phyloP scores from a whole-genome alignment of 2,797 vertebrate genomes.

The Chaetodon trifasciatus region DNA sequence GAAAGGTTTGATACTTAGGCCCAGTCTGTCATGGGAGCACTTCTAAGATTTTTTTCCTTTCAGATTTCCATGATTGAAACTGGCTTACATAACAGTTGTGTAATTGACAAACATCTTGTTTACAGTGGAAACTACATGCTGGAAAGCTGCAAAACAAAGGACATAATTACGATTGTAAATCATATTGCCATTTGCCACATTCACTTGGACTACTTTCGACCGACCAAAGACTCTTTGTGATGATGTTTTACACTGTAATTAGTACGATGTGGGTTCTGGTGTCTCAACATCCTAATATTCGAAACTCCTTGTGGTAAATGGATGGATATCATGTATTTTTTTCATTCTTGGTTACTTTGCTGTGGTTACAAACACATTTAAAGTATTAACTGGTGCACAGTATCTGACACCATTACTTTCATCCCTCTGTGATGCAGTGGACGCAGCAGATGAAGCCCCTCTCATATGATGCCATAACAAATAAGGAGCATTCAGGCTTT shows the following conservation, averaged over 20 bases:
- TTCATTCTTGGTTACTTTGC: conserved; percentile 3
- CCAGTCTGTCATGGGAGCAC: conserved; percentile 20
- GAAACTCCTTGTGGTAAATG: not conserved
- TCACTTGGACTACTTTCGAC: conserved; percentile 27
- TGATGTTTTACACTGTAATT: conserved; percentile 29
- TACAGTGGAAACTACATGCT: conserved; percentile 2
- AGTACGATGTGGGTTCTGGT: conserved; percentile 17
- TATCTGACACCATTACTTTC: not conserved
- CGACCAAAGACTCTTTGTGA: conserved; percentile 10
- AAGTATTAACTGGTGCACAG: not conserved
- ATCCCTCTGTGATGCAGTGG: not conserved
- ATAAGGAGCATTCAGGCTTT: not conserved
- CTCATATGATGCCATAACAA: not conserved
- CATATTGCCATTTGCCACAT: conserved; percentile 1
- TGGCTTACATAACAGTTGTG: conserved; percentile 41
- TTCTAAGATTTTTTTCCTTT: conserved; percentile 34
- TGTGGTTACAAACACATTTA: not conserved
- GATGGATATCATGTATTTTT: not conserved
- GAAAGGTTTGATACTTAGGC: conserved; percentile 57
- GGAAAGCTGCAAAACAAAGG: conserved; percentile 11
- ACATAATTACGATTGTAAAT: conserved; percentile 4
- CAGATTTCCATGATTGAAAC: conserved; percentile 46
- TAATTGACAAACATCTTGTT: conserved; percentile 17
- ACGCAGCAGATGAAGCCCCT: not conserved
- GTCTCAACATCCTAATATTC: conserved; percentile 1